A percentile compares a stretch with the other conserved stretches of the same genome.
These are phyloP conservation scores for Nerophis lumbriciformis DNA, from an alignment of 2,113 vertebrate species.

Conservation along the genomic window DNA sequence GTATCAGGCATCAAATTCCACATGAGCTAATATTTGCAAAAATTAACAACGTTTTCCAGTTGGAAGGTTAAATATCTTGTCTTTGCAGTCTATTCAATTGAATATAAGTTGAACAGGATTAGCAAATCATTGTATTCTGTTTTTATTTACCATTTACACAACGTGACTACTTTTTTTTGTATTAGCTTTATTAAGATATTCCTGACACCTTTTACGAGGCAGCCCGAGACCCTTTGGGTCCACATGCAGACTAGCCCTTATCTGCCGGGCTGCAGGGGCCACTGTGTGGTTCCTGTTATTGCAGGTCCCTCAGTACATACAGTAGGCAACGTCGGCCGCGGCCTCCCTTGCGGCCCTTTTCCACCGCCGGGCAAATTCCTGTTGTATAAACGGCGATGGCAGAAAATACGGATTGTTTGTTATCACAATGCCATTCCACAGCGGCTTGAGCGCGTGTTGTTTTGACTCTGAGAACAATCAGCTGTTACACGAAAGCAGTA, in stretches of 20 bases:
- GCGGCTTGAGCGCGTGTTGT: conserved; percentile 47
- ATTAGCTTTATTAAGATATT: conserved; percentile 22
- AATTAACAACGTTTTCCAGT: too few relatives aligned
- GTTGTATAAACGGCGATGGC: conserved; percentile 42
- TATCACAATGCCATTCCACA: conserved; percentile 57
- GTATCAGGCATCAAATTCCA: too few relatives aligned
- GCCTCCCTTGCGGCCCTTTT: conserved; percentile 16
- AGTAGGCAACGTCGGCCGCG: conserved; percentile 38
- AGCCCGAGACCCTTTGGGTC: conserved; percentile 17
- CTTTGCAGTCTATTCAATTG: too few relatives aligned
- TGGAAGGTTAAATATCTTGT: too few relatives aligned
- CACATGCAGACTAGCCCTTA: conserved; percentile 58
- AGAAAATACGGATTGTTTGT: conserved; percentile 62
- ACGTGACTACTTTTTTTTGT: not conserved
- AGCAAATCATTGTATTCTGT: too few relatives aligned
- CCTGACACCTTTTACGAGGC: conserved; percentile 20
- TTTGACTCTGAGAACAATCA: conserved; percentile 69
- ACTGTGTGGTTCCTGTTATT: conserved; percentile 73
- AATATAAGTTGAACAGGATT: too few relatives aligned
- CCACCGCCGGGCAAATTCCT: conserved; percentile 35
- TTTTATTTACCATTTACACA: too few relatives aligned
- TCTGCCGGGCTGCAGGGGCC: conserved; percentile 65
- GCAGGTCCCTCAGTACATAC: conserved; percentile 27
- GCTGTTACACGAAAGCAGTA: conserved; percentile 50
- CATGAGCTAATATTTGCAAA: too few relatives aligned